Evolutionary conservation across 2,113 vertebrate genomes (phyloP).

Genomic region (Pomatostomus ruficeps): DNA sequence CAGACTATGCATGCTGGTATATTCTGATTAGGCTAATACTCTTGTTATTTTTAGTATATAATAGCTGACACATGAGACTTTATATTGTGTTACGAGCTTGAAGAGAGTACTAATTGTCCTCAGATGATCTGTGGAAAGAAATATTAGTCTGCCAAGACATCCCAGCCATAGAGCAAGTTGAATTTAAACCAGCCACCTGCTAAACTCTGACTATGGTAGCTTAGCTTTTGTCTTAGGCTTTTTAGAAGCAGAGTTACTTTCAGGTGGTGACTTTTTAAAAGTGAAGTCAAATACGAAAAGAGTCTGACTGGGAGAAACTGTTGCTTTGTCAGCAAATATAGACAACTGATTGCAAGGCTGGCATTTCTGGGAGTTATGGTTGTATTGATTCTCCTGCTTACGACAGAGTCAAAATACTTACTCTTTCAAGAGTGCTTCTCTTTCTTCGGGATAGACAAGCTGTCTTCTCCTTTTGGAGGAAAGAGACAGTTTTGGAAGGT

Average conservation of each 20-base stretch:
- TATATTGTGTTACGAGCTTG: background rate
- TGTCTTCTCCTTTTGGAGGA: background rate
- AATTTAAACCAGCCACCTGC: background rate
- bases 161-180: background rate
- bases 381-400: background rate
- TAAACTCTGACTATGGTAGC: background rate
- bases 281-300: background rate
- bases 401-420: background rate
- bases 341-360: background rate
- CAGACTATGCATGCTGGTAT: background rate
- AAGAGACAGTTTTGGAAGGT: background rate
- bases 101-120: background rate
- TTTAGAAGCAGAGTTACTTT: background rate
- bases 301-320: background rate
- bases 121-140: background rate
- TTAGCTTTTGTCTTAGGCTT: background rate
- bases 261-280: background rate
- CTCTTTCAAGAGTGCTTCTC: background rate
- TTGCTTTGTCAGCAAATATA: background rate
- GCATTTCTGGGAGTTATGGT: background rate
- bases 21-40: background rate
- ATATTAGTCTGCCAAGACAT: background rate
- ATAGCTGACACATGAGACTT: constrained; percentile 10
- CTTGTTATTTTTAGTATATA: background rate
- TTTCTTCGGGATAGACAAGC: background rate